phyloP scores from a whole-genome alignment of 1,140 invertebrate species.

The Bursaphelenchus mucronatus region DNA sequence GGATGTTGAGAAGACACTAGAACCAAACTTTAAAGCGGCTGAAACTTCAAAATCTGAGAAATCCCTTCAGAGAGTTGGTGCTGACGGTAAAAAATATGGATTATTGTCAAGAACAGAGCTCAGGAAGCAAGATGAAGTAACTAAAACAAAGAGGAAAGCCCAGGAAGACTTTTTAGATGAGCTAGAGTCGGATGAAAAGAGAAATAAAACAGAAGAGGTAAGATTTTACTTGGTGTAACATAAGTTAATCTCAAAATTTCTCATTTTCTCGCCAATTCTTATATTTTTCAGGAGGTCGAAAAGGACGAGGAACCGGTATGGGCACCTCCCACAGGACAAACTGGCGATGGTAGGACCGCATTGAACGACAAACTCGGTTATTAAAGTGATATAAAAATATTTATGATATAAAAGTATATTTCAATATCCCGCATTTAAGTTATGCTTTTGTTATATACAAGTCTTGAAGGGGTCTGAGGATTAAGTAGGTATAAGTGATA shows the following conservation, averaged over 20 bases:
- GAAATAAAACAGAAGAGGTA: conserved; percentile 15
- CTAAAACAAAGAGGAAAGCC: conserved; percentile 11
- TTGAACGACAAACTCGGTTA: conserved; percentile 16
- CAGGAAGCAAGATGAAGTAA: background rate
- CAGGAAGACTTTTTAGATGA: conserved; percentile 5
- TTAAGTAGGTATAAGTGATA: too few relatives aligned
- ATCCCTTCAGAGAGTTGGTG: too few relatives aligned
- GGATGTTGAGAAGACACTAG: too few relatives aligned
- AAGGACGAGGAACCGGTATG: conserved; percentile 8
- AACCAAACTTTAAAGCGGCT: too few relatives aligned
- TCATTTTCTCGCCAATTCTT: background rate
- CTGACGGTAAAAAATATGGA: conserved; percentile 7
- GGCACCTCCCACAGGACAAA: conserved; percentile 14
- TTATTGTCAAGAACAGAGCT: conserved; percentile 14
- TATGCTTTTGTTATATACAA: too few relatives aligned
- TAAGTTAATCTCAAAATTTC: background rate
- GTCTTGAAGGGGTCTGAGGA: too few relatives aligned
- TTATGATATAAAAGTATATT: too few relatives aligned
- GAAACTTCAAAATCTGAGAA: too few relatives aligned
- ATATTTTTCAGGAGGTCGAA: conserved; percentile 14
- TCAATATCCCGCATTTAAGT: too few relatives aligned
- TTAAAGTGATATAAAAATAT: background rate
- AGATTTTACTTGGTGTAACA: background rate
- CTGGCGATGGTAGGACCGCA: conserved; percentile 15
- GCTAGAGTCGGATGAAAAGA: background rate